Conservation (phyloP, 2,113 vertebrate genomes). For the Aphyosemion australe region DNA sequence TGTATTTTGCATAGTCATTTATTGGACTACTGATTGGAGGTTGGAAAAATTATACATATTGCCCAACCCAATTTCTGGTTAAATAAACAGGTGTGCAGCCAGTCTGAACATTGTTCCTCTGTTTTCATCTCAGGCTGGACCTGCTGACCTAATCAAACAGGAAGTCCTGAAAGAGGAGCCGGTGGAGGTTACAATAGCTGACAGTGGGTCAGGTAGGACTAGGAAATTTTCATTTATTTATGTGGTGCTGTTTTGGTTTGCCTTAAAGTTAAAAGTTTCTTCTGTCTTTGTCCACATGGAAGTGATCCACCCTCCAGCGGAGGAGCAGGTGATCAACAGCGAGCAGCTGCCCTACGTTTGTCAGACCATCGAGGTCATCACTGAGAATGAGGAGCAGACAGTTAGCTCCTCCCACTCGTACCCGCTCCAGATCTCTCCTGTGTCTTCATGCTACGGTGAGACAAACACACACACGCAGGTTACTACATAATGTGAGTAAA, state of each 20-base stretch:
- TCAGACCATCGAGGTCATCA: slow-evolving; percentile 96
- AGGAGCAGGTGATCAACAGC: slow-evolving; percentile 88
- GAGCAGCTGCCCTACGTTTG: slow-evolving; percentile 95
- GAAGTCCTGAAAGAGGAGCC: slow-evolving; percentile 48
- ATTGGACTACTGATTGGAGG: no score
- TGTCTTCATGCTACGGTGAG: slow-evolving; percentile 93
- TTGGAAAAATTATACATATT: no score
- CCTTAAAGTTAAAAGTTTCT: not conserved
- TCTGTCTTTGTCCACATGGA: not conserved
- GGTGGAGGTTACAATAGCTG: slow-evolving; percentile 65
- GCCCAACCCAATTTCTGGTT: no score
- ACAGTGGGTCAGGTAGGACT: slow-evolving; percentile 77
- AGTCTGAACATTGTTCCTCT: not conserved
- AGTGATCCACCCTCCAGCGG: slow-evolving; percentile 57
- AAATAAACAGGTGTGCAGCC: no score
- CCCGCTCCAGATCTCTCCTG: slow-evolving; percentile 95
- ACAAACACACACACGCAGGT: not conserved
- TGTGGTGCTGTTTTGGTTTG: no score
- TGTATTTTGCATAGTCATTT: no score
- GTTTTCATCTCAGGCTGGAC: slow-evolving; percentile 27
- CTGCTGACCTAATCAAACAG: slow-evolving; percentile 34
- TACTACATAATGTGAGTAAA: no score
- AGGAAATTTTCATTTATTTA: not conserved
- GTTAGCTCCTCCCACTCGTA: slow-evolving; percentile 92
- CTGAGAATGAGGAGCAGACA: slow-evolving; percentile 93